These are phyloP conservation scores for Lordiphosa andalusiaca DNA, from an alignment of 2,888 invertebrate genomes.

Conservation along the genomic window DNA sequence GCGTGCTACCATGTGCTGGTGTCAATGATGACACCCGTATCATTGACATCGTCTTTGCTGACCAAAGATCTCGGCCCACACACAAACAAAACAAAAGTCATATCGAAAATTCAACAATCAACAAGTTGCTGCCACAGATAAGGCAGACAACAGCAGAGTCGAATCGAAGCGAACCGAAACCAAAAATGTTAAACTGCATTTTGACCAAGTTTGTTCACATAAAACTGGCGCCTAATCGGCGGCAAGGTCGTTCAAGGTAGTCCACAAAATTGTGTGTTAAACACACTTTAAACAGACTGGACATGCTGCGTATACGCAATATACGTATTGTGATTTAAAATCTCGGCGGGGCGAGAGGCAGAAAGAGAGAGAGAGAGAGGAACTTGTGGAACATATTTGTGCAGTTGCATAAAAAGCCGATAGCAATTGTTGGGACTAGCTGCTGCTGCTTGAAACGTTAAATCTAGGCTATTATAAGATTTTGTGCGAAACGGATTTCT, in stretches of 20 bases:
- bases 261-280: constrained; percentile 45
- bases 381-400: too few species aligned
- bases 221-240: constrained; percentile 52
- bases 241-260: constrained; percentile 73
- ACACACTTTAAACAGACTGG: background rate
- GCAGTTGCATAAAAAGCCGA: too few species aligned
- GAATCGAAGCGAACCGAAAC: constrained; percentile 19
- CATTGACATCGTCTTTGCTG: constrained; percentile 25
- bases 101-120: constrained; percentile 17
- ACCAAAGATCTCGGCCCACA: constrained; percentile 33
- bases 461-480: too few species aligned
- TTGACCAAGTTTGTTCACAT: constrained; percentile 64
- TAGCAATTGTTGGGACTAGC: too few species aligned
- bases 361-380: background rate
- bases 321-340: background rate
- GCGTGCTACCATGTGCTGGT: constrained; percentile 28
- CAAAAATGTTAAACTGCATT: constrained; percentile 57
- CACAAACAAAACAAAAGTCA: constrained; percentile 2
- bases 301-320: constrained; percentile 64
- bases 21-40: constrained; percentile 69
- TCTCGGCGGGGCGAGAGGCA: background rate
- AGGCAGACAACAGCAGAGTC: constrained; percentile 22
- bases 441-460: too few species aligned
- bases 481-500: too few species aligned
- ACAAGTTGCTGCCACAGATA: constrained; percentile 7